A percentile compares a stretch with the other conserved stretches of the same genome.
phyloP scores from a whole-genome alignment of 1,140 invertebrate species.

The Branchinecta lindahli region DNA sequence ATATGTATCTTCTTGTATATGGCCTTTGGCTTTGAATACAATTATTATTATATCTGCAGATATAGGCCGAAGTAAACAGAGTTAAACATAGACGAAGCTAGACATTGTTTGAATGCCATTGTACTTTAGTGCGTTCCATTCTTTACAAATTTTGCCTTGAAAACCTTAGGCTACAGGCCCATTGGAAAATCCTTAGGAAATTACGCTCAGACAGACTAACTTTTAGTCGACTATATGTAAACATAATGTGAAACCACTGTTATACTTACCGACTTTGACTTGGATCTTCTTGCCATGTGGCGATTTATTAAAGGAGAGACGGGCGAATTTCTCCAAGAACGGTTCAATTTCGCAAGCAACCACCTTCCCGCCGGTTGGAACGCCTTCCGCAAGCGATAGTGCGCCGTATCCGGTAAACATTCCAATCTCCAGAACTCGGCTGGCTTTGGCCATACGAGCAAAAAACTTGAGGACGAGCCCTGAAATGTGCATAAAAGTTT shows the following conservation, averaged over 20 bases:
- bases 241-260: background rate
- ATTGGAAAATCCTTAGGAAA: no score
- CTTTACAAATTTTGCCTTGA: no score
- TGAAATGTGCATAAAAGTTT: constrained; percentile 9
- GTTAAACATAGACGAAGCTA: no score
- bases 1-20: no score
- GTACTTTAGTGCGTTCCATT: no score
- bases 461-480: constrained; percentile 21
- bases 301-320: constrained; percentile 17
- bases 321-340: constrained; percentile 19
- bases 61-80: no score
- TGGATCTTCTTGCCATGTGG: constrained; percentile 20
- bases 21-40: no score
- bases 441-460: constrained; percentile 18
- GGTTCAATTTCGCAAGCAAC: constrained; percentile 21
- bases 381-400: constrained; percentile 20
- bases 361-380: constrained; percentile 20
- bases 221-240: background rate
- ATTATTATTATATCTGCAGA: no score
- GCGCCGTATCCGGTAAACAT: constrained; percentile 23
- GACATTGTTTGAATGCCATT: no score
- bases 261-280: constrained; percentile 10
- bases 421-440: constrained; percentile 22
- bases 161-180: no score
- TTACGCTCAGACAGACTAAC: no score